These are phyloP conservation scores for Drosophila melanogaster DNA, from an alignment of 1,140 invertebrate genomes.

Conservation along the genomic window Release_6_plus_ISO1_MT NT_033777.3:31540501-31541000, in stretches of 20 bases:
- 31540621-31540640: slow-evolving; percentile 37
- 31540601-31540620: slow-evolving; percentile 21
- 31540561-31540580: neutral
- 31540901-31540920: slow-evolving; percentile 72
- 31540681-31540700: neutral
- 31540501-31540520: slow-evolving; percentile 31
- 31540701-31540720: slow-evolving; percentile 19
- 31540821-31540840: slow-evolving; percentile 25
- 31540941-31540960: slow-evolving; percentile 1
- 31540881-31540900: slow-evolving; percentile 76
- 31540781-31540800: slow-evolving; percentile 80
- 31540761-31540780: slow-evolving; percentile 72
- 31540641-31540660: slow-evolving; percentile 16
- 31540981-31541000: neutral
- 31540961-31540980: neutral
- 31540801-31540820: slow-evolving; percentile 53
- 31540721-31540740: slow-evolving; percentile 55
- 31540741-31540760: slow-evolving; percentile 82
- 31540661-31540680: slow-evolving; percentile 4
- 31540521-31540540: slow-evolving; percentile 8
- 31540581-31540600: slow-evolving; percentile 10
- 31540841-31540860: slow-evolving; percentile 17
- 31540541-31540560: neutral
- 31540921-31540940: slow-evolving; percentile 48
- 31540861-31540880: slow-evolving; percentile 62